Evolutionary conservation across 2,888 invertebrate genomes (phyloP), one percentile per base, ranked within the genome.

Genomic region (Mesoligia furuncula): DNA sequence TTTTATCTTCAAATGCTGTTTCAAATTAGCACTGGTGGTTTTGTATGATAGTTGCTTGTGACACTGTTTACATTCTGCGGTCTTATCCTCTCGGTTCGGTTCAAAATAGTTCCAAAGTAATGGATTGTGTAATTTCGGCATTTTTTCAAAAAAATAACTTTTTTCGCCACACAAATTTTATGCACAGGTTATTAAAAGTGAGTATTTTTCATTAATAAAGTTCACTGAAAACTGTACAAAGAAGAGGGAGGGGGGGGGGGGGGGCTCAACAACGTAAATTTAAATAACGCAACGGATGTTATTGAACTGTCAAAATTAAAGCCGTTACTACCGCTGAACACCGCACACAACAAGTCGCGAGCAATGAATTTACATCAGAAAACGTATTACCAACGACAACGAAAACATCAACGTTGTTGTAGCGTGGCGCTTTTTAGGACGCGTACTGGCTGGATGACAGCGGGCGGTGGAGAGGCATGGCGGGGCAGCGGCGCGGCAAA

Each of bases 31-130:
- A 17, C 6, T 51, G 1, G 78, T 79, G 0, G 83, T 39, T 77
- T 5, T 77, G 2, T 83, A 77, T 3, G 78, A 79, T 15, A 83
- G 17, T 31, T 59, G 13, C 0, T n/a, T 83, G 0, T 57, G 1
- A 36, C 79, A 79, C 6, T 13, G 8, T 51, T 83, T 83, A 20
- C 79, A 79, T 7, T 13, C 20, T 0, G 77, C 79, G 0, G 11
- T 15, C 83, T 48, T 79, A 6, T 65, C 9, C 1, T 65, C 48
- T 5, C 20, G 20, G n/a, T 39, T 48, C 7, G 31, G 57, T 11
- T 45, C 36, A 13, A 77, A 79, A 59, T 66, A 65, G 1, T 66
- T 45, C 83, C 77, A 79, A 2, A 83, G 7, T 0, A 54, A 4
- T 24, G 13, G 9, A 36, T 77, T 77, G 7, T 42, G 17, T n/a